phyloP scores from a whole-genome alignment of 2,113 vertebrate genomes.

The Xenopus laevis region DNA sequence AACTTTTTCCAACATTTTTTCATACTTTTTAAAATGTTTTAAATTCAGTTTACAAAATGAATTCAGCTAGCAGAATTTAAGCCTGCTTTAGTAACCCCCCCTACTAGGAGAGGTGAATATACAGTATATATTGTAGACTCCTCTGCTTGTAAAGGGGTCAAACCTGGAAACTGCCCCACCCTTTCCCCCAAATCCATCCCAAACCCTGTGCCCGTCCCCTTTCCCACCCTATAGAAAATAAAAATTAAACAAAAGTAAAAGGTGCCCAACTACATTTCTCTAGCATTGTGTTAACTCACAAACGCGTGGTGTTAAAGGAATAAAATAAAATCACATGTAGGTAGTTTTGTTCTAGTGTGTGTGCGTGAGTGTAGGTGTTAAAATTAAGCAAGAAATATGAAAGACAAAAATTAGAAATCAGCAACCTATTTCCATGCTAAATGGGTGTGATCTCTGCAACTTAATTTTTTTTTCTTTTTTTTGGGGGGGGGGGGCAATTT shows the following conservation, averaged over 20 bases:
- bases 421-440: conserved; percentile 77
- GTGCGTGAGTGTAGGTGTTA: conserved; percentile 52
- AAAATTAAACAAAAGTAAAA: conserved; percentile 78
- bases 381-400: conserved; percentile 66
- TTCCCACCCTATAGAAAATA: conserved; percentile 68
- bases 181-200: conserved; percentile 28
- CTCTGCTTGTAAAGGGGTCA: conserved; percentile 36
- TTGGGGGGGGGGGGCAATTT: conserved; percentile 56
- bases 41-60: conserved; percentile 77
- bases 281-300: conserved; percentile 89
- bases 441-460: conserved; percentile 56
- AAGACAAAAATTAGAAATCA: conserved; percentile 64
- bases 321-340: conserved; percentile 58
- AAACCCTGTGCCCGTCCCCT: conserved; percentile 57
- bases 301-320: conserved; percentile 60
- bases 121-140: conserved; percentile 31
- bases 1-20: conserved; percentile 56
- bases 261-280: conserved; percentile 87
- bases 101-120: conserved; percentile 26
- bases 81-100: conserved; percentile 22
- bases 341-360: conserved; percentile 54
- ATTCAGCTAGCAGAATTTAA: conserved; percentile 50
- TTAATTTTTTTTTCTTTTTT: conserved; percentile 59
- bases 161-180: conserved; percentile 40
- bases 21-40: conserved; percentile 23